phyloP scores from a whole-genome alignment of 1,140 invertebrate species.

The Branchinecta lynchi region DNA sequence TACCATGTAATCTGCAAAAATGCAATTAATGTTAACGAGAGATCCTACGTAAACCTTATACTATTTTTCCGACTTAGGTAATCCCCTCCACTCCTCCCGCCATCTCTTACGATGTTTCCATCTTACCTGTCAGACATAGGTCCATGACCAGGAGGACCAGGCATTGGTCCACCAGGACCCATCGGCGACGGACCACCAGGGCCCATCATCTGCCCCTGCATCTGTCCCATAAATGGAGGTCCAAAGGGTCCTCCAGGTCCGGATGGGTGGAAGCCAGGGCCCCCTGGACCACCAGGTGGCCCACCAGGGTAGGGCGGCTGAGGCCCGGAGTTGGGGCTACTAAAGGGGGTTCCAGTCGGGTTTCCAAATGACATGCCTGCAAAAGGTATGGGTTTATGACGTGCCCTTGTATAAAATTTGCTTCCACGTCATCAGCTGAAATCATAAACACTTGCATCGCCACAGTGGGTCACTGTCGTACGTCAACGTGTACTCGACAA shows the following conservation, averaged over 20 bases:
- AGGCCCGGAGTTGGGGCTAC: background rate
- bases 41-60: too few species aligned
- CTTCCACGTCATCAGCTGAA: too few species aligned
- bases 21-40: too few species aligned
- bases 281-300: background rate
- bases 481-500: too few species aligned
- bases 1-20: too few species aligned
- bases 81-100: too few species aligned
- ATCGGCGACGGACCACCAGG: background rate
- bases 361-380: background rate
- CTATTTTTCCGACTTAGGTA: too few species aligned
- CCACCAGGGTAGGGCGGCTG: background rate
- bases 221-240: background rate
- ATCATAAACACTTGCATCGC: too few species aligned
- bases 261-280: background rate
- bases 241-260: background rate
- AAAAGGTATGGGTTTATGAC: background rate
- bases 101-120: background rate
- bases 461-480: too few species aligned
- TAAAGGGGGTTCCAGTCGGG: constrained; percentile 2
- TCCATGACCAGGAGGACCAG: background rate
- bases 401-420: too few species aligned
- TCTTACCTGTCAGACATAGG: background rate
- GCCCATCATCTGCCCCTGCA: background rate
- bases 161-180: background rate